Conservation (phyloP, 2,797 vertebrate genomes). For the Rhinoraja longicauda region DNA sequence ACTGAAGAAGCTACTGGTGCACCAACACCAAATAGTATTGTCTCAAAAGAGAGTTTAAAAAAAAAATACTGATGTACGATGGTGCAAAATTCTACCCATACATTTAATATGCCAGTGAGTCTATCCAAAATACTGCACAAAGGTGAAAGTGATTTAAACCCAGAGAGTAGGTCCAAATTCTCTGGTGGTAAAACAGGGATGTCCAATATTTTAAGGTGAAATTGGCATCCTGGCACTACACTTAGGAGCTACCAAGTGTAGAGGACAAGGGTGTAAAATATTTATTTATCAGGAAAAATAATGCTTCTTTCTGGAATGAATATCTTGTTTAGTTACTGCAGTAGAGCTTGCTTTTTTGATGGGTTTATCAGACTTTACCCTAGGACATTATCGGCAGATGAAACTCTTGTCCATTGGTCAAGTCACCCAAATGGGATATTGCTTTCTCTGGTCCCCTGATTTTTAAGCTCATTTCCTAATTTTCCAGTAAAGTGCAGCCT, state of each 20-base stretch:
- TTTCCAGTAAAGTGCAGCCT: neutral
- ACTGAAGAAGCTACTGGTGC: neutral
- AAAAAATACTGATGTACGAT: too few species aligned
- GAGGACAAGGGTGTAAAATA: neutral
- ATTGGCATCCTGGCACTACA: neutral
- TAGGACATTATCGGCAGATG: neutral
- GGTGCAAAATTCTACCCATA: neutral
- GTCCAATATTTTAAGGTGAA: neutral
- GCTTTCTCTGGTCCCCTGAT: neutral
- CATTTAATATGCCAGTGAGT: neutral
- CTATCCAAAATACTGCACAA: neutral
- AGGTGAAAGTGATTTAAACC: neutral
- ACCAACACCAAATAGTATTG: neutral
- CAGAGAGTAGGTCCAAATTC: neutral
- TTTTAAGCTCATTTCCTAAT: neutral
- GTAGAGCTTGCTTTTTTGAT: neutral
- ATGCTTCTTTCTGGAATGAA: neutral
- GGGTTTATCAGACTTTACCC: neutral
- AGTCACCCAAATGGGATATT: neutral
- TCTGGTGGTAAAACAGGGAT: neutral
- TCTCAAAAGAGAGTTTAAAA: too few species aligned
- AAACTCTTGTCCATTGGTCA: neutral
- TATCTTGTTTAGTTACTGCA: neutral
- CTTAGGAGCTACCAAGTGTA: neutral
- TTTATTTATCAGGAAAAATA: neutral